Base-by-base conservation (phyloP, 2,797 vertebrate genomes). In the Clarias laeviceps region DNA sequence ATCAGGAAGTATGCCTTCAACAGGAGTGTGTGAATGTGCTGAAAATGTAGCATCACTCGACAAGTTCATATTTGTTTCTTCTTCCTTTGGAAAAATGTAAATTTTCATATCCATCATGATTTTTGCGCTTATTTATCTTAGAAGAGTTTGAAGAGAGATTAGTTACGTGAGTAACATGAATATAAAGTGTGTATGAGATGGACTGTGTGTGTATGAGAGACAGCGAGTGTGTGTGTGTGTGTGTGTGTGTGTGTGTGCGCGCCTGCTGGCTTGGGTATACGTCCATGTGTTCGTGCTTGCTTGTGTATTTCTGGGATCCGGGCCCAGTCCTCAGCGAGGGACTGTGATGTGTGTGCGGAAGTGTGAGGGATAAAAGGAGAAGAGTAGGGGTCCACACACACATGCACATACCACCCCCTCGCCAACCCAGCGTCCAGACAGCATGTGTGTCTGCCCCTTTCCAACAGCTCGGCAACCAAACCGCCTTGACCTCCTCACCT, bases 401-500 rank as follows among this genome's bases (percentile, higher is more conserved):
- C 80, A 68, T 22, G 61, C 66, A 64, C 56, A 34, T 40, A 45
- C 82, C 86, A 68, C 76, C 73, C 81, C 72, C 69, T 76, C 74
- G 57, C 70, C 78, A 82, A 65, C 65, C 68, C 87, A 86, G 82
- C 69, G 64, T 87, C 87, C 89, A 94, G 94, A 95, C 94, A 91
- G 93, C 87, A 83, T 90, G 93, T 94, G 92, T 92, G 93, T 94
- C 93, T 94, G 93, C 91, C 92, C 91, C 94, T 85, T 88, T 78
- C 84, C 91, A 95, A 94, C 94, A 94, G 93, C 93, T 90, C 91
- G 89, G 94, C 92, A 94, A 94, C 94, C 94, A 95, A 96, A 96
- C 95, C 94, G 93, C 93, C 94, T 91, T 93, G 95, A 95, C 96
- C 96, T 96, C 94, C 94, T 96, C 93, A 96, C 96, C 96, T 96